A percentile compares a stretch with the other conserved stretches of the same genome.
Conservation (phyloP, 2,797 vertebrate genomes). For the Trichosurus vulpecula region DNA sequence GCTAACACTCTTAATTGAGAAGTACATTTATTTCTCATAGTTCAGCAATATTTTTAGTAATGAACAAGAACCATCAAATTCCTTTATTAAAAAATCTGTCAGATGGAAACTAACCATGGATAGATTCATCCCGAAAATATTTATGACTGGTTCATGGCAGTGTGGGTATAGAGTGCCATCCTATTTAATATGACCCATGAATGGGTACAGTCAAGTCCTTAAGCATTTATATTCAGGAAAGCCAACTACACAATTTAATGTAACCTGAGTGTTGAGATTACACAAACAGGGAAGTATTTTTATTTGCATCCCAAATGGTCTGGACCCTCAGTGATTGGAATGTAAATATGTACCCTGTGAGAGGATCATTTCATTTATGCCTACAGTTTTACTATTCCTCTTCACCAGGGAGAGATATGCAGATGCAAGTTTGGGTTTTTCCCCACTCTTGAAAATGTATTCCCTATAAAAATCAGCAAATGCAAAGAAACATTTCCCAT, state of each 20-base stretch:
- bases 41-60: slow-evolving; percentile 25
- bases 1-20: neutral
- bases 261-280: neutral
- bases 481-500: neutral
- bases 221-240: neutral
- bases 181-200: neutral
- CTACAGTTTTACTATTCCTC: neutral
- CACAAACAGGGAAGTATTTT: neutral
- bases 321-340: neutral
- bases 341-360: neutral
- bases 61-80: neutral
- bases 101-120: neutral
- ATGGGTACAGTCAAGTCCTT: neutral
- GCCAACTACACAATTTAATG: neutral
- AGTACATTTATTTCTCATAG: slow-evolving; percentile 17
- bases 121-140: neutral
- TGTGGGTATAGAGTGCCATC: neutral
- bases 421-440: neutral
- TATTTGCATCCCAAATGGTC: slow-evolving; percentile 10
- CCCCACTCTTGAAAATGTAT: neutral
- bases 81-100: neutral
- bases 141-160: neutral
- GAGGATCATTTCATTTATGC: neutral
- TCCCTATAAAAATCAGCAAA: slow-evolving; percentile 14
- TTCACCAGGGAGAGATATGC: neutral